Conservation (phyloP, 2,888 invertebrate genomes). For the Drosophila robusta region DNA sequence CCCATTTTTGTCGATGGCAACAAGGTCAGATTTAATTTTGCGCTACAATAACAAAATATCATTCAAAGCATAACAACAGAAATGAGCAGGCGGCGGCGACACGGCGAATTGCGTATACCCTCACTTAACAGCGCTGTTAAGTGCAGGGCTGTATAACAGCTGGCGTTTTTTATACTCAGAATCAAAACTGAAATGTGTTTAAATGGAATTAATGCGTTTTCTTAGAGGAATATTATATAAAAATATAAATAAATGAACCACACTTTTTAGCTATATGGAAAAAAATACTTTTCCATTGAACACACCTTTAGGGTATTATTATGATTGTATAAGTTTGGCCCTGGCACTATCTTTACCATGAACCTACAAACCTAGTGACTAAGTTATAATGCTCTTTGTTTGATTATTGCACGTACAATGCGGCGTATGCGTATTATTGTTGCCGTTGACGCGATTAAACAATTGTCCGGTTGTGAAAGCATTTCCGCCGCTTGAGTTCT, state of each 20-base stretch:
- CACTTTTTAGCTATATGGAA: no score
- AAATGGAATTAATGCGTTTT: no score
- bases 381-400: slow-evolving; percentile 40
- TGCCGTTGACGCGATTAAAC: slow-evolving; percentile 73
- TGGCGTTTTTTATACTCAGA: not conserved
- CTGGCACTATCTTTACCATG: not conserved
- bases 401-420: slow-evolving; percentile 56
- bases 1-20: slow-evolving; percentile 63
- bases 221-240: no score
- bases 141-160: not conserved
- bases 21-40: slow-evolving; percentile 78
- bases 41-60: slow-evolving; percentile 44
- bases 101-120: slow-evolving; percentile 36
- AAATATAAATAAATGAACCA: no score
- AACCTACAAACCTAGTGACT: slow-evolving; percentile 31
- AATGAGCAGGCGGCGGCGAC: not conserved
- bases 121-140: slow-evolving; percentile 15
- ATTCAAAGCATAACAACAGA: slow-evolving; percentile 26
- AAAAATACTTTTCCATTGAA: no score
- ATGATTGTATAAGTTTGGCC: no score
- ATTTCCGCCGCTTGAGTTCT: slow-evolving; percentile 68
- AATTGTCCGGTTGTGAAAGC: slow-evolving; percentile 77
- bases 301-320: no score
- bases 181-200: no score
- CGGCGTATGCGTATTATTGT: slow-evolving; percentile 67